Percentiles rank a stretch among this genome's conserved stretches.
Evolutionary conservation across 2,888 invertebrate genomes (phyloP).

Genomic region (Drosophila anomalata): DNA sequence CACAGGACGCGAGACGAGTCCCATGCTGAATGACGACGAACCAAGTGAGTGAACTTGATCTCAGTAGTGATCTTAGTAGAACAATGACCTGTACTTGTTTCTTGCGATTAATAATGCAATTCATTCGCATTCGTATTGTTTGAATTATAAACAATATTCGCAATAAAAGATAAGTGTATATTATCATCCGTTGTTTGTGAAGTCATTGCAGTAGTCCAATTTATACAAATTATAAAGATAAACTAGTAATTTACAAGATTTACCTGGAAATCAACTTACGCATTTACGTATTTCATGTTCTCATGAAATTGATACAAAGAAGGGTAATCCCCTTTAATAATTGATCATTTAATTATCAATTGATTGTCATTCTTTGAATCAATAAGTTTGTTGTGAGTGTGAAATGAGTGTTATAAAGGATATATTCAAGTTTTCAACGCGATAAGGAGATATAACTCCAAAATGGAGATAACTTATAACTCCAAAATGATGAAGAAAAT

Average conservation of each 20-base stretch:
- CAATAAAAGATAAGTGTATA: background rate
- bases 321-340: background rate
- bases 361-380: background rate
- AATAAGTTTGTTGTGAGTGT: too few relatives aligned
- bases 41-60: conserved; percentile 79
- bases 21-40: conserved; percentile 85
- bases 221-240: conserved; percentile 1
- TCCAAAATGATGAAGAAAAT: background rate
- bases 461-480: background rate
- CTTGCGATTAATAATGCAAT: background rate
- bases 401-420: too few relatives aligned
- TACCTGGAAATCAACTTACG: background rate
- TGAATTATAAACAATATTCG: background rate
- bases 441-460: background rate
- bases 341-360: background rate
- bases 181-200: background rate
- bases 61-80: background rate
- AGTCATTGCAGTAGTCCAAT: background rate
- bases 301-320: background rate
- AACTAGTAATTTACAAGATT: background rate
- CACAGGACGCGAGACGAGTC: conserved; percentile 86
- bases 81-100: background rate
- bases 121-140: background rate
- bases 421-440: too few relatives aligned
- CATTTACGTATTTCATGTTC: background rate